Conservation (phyloP, 64 coral and sea anemone species). For the Cladopsammia gracilis region DNA sequence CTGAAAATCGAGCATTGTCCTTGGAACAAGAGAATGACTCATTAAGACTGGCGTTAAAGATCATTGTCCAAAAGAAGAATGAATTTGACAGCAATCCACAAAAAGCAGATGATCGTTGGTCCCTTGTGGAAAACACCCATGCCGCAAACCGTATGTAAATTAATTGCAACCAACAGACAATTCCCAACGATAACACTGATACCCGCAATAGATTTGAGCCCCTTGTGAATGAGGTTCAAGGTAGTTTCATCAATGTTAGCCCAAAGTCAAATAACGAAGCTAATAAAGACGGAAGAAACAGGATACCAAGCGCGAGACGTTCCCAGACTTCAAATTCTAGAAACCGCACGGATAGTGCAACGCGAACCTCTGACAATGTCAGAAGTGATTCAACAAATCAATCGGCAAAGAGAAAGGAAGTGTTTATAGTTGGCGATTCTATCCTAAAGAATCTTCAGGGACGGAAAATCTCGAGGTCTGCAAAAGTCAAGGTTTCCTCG, state of each 20-base stretch:
- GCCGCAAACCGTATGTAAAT: background rate
- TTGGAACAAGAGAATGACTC: conserved; percentile 21
- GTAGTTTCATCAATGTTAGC: conserved; percentile 23
- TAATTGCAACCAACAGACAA: conserved; percentile 8
- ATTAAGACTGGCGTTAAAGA: background rate
- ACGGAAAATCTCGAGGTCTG: too few relatives aligned
- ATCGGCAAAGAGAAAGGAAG: too few relatives aligned
- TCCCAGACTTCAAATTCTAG: conserved; percentile 22
- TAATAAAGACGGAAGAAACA: too few relatives aligned
- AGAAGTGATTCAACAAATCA: background rate
- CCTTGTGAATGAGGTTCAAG: background rate
- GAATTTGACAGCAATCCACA: background rate
- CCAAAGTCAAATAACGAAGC: conserved; percentile 16
- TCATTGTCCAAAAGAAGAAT: conserved; percentile 2
- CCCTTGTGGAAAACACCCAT: conserved; percentile 12
- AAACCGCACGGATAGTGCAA: background rate
- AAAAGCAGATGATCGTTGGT: conserved; percentile 10
- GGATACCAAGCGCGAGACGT: conserved; percentile 14
- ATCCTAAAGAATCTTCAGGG: too few relatives aligned
- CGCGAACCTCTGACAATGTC: background rate
- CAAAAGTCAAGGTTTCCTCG: too few relatives aligned
- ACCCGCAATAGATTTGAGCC: conserved; percentile 15
- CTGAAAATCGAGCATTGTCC: conserved; percentile 19
- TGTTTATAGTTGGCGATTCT: too few relatives aligned
- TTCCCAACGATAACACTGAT: background rate